Conservation (phyloP, 2,888 invertebrate genomes). For the Hylaea fasciaria region DNA sequence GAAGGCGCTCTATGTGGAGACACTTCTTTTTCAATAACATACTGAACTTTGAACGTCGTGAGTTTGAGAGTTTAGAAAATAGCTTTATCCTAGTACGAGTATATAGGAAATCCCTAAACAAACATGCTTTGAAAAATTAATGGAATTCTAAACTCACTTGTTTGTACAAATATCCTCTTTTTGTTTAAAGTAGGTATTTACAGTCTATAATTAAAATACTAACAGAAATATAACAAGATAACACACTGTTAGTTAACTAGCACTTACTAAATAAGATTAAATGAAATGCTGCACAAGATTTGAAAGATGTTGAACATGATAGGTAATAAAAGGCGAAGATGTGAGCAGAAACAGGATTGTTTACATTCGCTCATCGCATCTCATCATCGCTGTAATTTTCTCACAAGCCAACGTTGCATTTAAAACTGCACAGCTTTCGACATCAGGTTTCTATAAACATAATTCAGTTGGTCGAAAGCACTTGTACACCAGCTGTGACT, state of each 20-base stretch:
- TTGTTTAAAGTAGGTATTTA: too few relatives aligned
- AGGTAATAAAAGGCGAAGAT: not conserved
- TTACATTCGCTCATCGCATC: not conserved
- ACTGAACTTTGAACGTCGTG: constrained; percentile 4
- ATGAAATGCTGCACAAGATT: not conserved
- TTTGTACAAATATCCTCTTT: too few relatives aligned
- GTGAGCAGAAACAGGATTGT: not conserved
- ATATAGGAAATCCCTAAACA: too few relatives aligned
- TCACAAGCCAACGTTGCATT: not conserved
- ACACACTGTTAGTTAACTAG: too few relatives aligned
- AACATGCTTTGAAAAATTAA: too few relatives aligned
- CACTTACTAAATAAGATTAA: too few relatives aligned
- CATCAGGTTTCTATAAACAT: constrained; percentile 11
- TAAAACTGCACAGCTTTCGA: not conserved
- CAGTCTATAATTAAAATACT: too few relatives aligned
- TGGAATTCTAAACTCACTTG: too few relatives aligned
- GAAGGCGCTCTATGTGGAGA: constrained; percentile 37
- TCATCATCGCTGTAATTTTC: too few relatives aligned
- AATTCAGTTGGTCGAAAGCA: constrained; percentile 7
- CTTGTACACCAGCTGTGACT: constrained; percentile 30
- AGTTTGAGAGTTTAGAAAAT: not conserved
- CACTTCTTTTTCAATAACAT: constrained; percentile 30
- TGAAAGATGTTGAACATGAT: not conserved
- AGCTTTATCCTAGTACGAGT: too few relatives aligned
- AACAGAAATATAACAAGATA: too few relatives aligned